Percentiles rank a stretch among this genome's conserved stretches.
Conservation (phyloP, 1,140 invertebrate genomes). For the Tetragnatha versicolor region DNA sequence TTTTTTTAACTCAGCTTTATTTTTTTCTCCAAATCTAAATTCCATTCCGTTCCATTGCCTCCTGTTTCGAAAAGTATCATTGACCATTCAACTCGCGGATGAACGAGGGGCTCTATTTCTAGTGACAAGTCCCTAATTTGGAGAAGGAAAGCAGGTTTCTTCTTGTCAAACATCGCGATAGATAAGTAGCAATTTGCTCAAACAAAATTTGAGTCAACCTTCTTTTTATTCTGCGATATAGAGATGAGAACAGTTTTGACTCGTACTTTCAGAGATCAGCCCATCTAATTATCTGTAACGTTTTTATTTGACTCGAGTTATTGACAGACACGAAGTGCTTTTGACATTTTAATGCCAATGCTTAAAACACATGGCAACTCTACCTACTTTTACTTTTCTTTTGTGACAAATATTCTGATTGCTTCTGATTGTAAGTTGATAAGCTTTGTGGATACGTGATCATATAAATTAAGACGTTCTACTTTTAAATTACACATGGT, state of each 20-base stretch:
- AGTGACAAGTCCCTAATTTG: slow-evolving; percentile 45
- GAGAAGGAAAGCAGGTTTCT: slow-evolving; percentile 11
- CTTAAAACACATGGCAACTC: slow-evolving; percentile 9
- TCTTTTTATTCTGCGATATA: slow-evolving; percentile 7
- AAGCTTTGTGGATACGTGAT: slow-evolving; percentile 8
- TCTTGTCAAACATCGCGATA: slow-evolving; percentile 26
- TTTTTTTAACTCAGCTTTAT: too few relatives aligned
- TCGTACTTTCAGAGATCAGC: slow-evolving; percentile 24
- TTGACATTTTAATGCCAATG: slow-evolving; percentile 32
- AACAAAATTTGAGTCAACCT: slow-evolving; percentile 5
- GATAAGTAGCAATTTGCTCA: slow-evolving; percentile 21
- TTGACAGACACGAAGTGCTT: slow-evolving; percentile 23
- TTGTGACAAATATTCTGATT: slow-evolving; percentile 16
- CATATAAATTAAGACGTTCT: neutral
- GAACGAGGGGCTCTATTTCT: neutral
- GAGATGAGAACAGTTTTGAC: slow-evolving; percentile 15
- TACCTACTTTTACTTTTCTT: neutral
- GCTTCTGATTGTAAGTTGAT: slow-evolving; percentile 9
- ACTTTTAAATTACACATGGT: neutral
- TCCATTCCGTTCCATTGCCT: too few relatives aligned
- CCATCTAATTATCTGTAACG: slow-evolving; percentile 47
- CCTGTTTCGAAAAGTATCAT: neutral
- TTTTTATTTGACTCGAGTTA: slow-evolving; percentile 40
- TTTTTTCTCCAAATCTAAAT: too few relatives aligned
- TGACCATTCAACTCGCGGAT: slow-evolving; percentile 20